Evolutionary conservation across 2,888 invertebrate species (phyloP).

Genomic region (Plusia festucae): DNA sequence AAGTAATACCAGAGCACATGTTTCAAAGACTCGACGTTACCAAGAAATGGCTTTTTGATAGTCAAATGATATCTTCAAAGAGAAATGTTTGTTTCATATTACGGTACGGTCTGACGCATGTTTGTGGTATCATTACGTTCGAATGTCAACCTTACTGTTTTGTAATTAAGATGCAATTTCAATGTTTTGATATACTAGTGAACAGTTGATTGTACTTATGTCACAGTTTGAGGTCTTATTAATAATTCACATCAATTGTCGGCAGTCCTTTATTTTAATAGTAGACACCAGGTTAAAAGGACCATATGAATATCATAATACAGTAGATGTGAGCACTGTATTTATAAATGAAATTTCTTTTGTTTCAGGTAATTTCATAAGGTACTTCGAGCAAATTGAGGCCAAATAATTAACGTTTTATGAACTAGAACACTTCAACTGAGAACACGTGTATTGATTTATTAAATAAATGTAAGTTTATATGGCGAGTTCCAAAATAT

Average conservation of each 20-base stretch:
- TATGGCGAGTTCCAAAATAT: neutral
- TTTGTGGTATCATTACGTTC: neutral
- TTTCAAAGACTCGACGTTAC: neutral
- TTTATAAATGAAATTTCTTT: neutral
- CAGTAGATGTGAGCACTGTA: too few species aligned
- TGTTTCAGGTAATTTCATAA: neutral
- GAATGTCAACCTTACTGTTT: neutral
- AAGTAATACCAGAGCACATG: slow-evolving; percentile 2
- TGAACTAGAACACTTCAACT: neutral
- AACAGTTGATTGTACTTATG: too few species aligned
- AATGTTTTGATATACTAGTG: too few species aligned
- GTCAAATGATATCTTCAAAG: slow-evolving; percentile 1
- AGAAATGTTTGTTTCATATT: slow-evolving; percentile 5
- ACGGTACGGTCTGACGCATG: neutral
- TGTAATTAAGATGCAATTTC: neutral
- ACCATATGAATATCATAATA: neutral
- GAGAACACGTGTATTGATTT: neutral
- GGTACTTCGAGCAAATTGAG: neutral
- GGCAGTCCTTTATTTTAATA: neutral
- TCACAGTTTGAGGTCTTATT: too few species aligned
- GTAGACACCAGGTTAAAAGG: neutral
- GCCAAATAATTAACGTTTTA: neutral
- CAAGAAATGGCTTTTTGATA: neutral
- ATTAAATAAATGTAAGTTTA: neutral
- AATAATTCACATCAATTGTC: too few species aligned